Evolutionary conservation across 2,113 vertebrate species (phyloP), one percentile per base, ranked within the genome.

Genomic region (Steatornis caripensis): DNA sequence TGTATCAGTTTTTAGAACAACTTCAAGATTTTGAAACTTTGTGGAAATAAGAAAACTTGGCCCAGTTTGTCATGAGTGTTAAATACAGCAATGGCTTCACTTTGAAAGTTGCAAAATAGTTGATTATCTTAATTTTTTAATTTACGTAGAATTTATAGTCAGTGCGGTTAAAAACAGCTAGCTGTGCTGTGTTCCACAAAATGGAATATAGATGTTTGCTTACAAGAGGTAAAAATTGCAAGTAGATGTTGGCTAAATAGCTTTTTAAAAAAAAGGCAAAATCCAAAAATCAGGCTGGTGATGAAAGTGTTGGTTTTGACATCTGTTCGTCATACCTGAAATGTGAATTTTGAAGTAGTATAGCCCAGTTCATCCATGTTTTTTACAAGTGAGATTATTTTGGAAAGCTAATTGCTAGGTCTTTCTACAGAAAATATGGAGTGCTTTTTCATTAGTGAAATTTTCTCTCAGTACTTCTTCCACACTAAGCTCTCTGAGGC

Each of bases 141-240:
- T 82, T 91, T 53, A 16, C 23, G 26, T 94, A 62, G 85, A 89
- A 84, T 95, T 97, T 96, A 22, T 60, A 72, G 82, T 90, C 22
- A 69, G 32, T 57, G 43, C 83, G 68, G 80, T 88, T 87, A 68
- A 94, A 75, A 85, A 29, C 76, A 95, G 58, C 54, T 90, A 74
- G 48, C 89, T 97, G 69, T 93, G 84, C 68, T 92, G 64, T 79
- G n/a, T n/a, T n/a, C 61, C 64, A 84, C 81, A 94, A 72, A 76
- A 87, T 90, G 22, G 75, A 92, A 74, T 83, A 95, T 86, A 77
- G 55, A 51, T 95, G 32, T 84, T 95, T 69, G 79, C 80, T 95
- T 91, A 84, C n/a, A 97, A 96, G 12, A 94, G 75, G 60, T 75
- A 93, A 93, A 87, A 96, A 43, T 86, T 97, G 84, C 70, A 95